Percentiles rank a stretch among this genome's conserved stretches.
These are phyloP conservation scores for Antedon mediterranea DNA, from an alignment of 53 echinoderm and acorn worm species.

Conservation along the genomic window DNA sequence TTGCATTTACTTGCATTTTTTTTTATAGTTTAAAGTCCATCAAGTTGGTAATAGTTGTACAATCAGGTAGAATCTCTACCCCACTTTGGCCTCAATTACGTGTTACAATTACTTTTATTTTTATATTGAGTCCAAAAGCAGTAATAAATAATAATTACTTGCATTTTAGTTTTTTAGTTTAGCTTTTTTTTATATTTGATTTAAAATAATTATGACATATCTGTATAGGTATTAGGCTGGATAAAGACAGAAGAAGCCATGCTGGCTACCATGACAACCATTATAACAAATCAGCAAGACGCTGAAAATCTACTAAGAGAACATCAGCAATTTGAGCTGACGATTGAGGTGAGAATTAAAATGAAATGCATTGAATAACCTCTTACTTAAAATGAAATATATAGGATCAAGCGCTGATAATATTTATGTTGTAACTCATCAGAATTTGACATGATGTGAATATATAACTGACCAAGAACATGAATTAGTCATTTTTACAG, in stretches of 20 bases:
- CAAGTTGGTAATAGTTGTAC: too few relatives aligned
- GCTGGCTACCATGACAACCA: slow-evolving; percentile 61
- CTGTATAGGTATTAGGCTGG: slow-evolving; percentile 74
- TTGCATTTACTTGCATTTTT: too few relatives aligned
- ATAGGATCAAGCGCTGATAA: not conserved
- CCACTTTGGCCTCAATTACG: too few relatives aligned
- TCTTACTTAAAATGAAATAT: not conserved
- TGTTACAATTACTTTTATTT: too few relatives aligned
- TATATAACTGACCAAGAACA: not conserved
- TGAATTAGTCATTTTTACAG: not conserved
- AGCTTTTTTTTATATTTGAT: not conserved
- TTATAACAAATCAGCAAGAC: slow-evolving; percentile 79
- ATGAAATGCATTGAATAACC: not conserved
- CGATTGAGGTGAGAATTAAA: slow-evolving; percentile 64
- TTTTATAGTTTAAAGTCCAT: too few relatives aligned
- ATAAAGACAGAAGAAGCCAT: slow-evolving; percentile 91
- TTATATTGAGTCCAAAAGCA: too few relatives aligned
- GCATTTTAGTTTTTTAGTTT: not conserved
- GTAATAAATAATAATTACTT: too few relatives aligned
- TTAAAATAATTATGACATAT: not conserved
- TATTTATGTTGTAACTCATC: not conserved
- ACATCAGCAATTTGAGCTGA: slow-evolving; percentile 93
- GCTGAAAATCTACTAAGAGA: slow-evolving; percentile 83
- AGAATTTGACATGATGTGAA: not conserved
- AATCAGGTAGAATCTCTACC: too few relatives aligned